These are phyloP conservation scores for Julus scanicus DNA, from an alignment of 2,888 invertebrate genomes.

Conservation along the genomic window DNA sequence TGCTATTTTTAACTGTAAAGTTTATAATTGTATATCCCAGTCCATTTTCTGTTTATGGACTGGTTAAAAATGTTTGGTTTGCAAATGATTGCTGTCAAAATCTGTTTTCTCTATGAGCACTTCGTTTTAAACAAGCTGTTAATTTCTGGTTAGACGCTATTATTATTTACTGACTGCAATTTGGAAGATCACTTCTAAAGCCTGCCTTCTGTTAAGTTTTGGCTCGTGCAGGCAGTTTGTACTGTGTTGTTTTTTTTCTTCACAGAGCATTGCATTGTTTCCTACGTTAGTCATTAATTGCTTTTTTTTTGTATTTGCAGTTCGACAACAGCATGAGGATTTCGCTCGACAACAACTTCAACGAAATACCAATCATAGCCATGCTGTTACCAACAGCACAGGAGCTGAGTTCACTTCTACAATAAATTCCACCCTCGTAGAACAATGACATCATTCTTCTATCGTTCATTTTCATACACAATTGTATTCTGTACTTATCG, in stretches of 20 bases:
- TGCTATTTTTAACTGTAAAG: background rate
- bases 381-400: constrained; percentile 14
- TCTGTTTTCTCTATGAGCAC: background rate
- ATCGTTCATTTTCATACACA: constrained; percentile 36
- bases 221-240: background rate
- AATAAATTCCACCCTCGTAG: constrained; percentile 30
- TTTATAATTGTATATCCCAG: background rate
- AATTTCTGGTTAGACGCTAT: background rate
- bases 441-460: constrained; percentile 44
- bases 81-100: background rate
- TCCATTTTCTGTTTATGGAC: background rate
- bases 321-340: constrained; percentile 49
- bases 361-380: constrained; percentile 24
- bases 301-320: constrained; percentile 43
- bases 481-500: constrained; percentile 21
- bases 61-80: background rate
- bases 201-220: background rate
- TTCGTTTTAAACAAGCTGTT: background rate
- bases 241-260: background rate
- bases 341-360: constrained; percentile 13
- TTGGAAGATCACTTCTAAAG: background rate
- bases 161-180: background rate
- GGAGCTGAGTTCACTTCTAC: background rate
- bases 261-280: background rate
- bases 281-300: background rate